Conservation (phyloP, 2,888 invertebrate genomes). For the Aporophyla nigra region DNA sequence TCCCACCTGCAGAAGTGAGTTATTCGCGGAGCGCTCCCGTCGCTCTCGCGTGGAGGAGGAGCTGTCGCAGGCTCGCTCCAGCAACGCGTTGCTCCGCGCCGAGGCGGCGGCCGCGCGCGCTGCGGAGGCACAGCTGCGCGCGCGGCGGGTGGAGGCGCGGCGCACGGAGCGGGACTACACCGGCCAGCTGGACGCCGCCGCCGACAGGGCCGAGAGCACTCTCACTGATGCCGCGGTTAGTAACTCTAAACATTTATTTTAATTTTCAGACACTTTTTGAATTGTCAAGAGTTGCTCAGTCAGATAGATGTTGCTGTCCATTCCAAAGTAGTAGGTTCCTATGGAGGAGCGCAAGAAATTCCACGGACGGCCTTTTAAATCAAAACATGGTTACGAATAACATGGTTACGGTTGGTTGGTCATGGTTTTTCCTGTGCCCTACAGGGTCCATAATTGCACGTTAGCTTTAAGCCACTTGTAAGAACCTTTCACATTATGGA, state of each 20-base stretch:
- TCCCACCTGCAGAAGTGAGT: conserved; percentile 75
- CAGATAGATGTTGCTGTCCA: neutral
- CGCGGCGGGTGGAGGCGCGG: conserved; percentile 48
- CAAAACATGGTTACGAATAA: too few species aligned
- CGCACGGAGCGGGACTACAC: conserved; percentile 56
- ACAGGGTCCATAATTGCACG: too few species aligned
- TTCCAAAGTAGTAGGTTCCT: neutral
- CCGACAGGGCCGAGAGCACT: conserved; percentile 63
- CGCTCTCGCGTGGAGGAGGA: conserved; percentile 84
- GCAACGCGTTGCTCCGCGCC: conserved; percentile 65
- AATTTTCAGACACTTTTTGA: neutral
- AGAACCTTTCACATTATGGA: too few species aligned
- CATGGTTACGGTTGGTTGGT: too few species aligned
- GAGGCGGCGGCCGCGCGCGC: conserved; percentile 68
- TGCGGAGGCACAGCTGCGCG: conserved; percentile 60
- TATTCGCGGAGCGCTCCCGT: conserved; percentile 84
- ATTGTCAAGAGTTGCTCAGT: neutral
- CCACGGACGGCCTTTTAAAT: neutral
- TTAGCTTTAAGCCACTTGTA: too few species aligned
- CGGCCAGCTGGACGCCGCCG: conserved; percentile 61
- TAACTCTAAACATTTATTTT: neutral
- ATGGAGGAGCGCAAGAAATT: neutral
- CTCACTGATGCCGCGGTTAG: conserved; percentile 70
- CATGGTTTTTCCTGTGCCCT: too few species aligned
- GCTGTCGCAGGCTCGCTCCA: conserved; percentile 69